A percentile compares a stretch with the other conserved stretches of the same genome.
These are phyloP conservation scores for Drosophila athabasca DNA, from an alignment of 1,140 invertebrate species.

Conservation along the genomic window DNA sequence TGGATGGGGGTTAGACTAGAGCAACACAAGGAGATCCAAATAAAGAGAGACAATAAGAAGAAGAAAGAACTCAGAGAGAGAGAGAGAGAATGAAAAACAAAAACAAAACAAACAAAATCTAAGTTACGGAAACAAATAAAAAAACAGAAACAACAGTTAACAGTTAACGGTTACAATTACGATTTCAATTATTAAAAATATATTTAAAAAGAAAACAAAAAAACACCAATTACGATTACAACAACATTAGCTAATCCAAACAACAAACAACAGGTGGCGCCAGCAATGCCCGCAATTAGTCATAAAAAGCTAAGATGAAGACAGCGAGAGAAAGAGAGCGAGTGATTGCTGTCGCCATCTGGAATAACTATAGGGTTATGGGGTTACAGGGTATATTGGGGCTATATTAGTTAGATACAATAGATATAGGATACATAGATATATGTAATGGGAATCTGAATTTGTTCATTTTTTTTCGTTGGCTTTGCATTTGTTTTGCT, in stretches of 20 bases:
- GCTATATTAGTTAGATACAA: conserved; percentile 32
- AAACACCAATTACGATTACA: conserved; percentile 48
- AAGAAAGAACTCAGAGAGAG: conserved; percentile 1
- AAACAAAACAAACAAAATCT: conserved; percentile 17
- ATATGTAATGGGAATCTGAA: conserved; percentile 54
- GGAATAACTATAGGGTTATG: too few species aligned
- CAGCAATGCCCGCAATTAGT: conserved; percentile 10
- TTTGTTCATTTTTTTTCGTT: conserved; percentile 22
- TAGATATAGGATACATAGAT: conserved; percentile 59
- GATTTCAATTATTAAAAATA: conserved; percentile 1
- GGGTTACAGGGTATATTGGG: background rate
- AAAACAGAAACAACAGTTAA: conserved; percentile 25
- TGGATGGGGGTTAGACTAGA: conserved; percentile 12
- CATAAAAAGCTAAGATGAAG: background rate
- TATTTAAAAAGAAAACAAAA: conserved; percentile 1
- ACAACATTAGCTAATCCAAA: conserved; percentile 44
- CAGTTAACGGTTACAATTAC: conserved; percentile 50
- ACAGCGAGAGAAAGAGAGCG: too few species aligned
- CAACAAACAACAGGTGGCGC: conserved; percentile 46
- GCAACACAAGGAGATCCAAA: conserved; percentile 10
- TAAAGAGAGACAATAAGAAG: background rate
- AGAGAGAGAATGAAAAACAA: conserved; percentile 10
- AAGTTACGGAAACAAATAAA: conserved; percentile 38
- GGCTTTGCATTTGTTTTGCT: conserved; percentile 33
- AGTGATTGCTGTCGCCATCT: too few species aligned